Evolutionary conservation across 37 sponge, comb jelly and placozoan species (phyloP), one percentile per base, ranked within the genome.

Genomic region (Amphimedon queenslandica): DNA sequence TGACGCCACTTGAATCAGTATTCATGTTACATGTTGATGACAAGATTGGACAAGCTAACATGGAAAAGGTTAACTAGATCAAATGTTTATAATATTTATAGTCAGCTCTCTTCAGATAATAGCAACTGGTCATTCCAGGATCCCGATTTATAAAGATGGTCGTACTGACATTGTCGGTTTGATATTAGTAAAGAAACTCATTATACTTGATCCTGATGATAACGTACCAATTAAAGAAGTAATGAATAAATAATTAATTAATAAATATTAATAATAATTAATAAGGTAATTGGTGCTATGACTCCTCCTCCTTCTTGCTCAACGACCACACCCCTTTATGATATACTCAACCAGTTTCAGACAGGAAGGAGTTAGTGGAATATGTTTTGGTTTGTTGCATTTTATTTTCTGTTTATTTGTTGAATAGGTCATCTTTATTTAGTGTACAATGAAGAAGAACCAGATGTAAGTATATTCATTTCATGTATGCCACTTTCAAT

Each of bases 1-100:
- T 92, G 93, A 92, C 93, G 4, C 89, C 89, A 0, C 34, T 92
- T 20, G 74, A 87, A 47, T 58, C 76, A 31, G 89, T 92, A 25
- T 92, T 70, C 70, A 92, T 87, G 93, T 42, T 92, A 18, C 13
- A 76, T 21, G n/a, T 74, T 53, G 51, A 66, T 32, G 77, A 42
- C 13, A 2, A 1, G 16, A 42, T 89, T 47, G 85, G 84, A 53
- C 40, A 40, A 30, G 38, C 58, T 20, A 75, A 71, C 56, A 70
- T 84, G 77, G 73, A 84, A 23, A 58, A 77, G 55, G 83, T 82
- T 35, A 21, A 58, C 36, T 1, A 16, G 2, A 31, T 3, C 61
- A n/a, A 11, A 60, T 60, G 5, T 60, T 25, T n/a, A 25, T 5
- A 6, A 60, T 25, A 60, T 60, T n/a, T n/a, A n/a, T n/a, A n/a